phyloP scores from a whole-genome alignment of 2,888 invertebrate genomes.

The Drosophila monieri region DNA sequence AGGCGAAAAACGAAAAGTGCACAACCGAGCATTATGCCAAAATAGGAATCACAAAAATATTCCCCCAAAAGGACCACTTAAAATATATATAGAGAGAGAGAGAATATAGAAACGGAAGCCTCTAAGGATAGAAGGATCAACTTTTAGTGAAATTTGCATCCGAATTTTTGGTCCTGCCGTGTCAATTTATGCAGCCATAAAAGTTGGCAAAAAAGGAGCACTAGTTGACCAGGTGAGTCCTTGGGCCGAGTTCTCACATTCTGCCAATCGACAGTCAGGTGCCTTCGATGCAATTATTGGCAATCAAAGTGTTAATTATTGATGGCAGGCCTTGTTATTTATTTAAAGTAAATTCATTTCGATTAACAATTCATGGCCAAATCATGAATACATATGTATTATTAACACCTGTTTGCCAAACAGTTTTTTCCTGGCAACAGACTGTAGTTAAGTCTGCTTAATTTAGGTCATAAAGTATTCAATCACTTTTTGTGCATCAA shows the following conservation, averaged over 20 bases:
- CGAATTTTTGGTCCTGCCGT: constrained; percentile 26
- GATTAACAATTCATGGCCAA: constrained; percentile 17
- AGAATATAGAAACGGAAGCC: background rate
- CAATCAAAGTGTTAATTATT: constrained; percentile 37
- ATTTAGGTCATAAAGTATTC: constrained; percentile 21
- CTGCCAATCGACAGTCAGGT: background rate
- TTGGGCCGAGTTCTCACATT: constrained; percentile 13
- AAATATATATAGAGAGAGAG: background rate
- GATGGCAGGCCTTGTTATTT: constrained; percentile 31
- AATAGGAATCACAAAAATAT: constrained; percentile 36
- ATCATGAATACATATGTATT: constrained; percentile 5
- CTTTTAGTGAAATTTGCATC: constrained; percentile 37
- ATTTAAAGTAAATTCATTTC: constrained; percentile 16
- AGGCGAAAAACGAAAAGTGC: constrained; percentile 46
- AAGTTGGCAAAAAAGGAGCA: constrained; percentile 17
- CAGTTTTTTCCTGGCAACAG: background rate
- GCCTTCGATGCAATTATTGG: constrained; percentile 26
- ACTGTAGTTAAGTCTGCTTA: constrained; percentile 5
- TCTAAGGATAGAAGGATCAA: constrained; percentile 9
- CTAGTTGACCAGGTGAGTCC: constrained; percentile 25
- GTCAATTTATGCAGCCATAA: constrained; percentile 46
- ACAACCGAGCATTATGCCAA: constrained; percentile 43
- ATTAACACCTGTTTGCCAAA: constrained; percentile 30
- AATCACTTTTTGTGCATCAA: constrained; percentile 24
- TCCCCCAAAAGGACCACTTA: constrained; percentile 18